Evolutionary conservation across 2,888 invertebrate genomes (phyloP).

Genomic region (Tenthredo scrophulariae): DNA sequence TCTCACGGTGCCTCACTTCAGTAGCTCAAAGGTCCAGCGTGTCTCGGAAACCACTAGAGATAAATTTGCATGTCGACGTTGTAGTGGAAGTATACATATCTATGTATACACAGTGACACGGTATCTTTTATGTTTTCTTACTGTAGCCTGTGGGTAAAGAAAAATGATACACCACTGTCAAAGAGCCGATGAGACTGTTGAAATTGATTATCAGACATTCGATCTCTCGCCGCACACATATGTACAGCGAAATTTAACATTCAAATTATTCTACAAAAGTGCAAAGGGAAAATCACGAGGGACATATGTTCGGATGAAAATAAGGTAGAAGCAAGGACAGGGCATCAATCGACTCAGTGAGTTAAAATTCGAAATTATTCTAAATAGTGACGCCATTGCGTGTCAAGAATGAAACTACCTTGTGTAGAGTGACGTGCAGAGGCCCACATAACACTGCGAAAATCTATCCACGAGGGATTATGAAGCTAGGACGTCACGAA

Average conservation of each 20-base stretch:
- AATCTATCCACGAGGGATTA: background rate
- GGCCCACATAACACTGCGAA: background rate
- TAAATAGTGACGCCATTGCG: background rate
- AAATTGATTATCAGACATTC: background rate
- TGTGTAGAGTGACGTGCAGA: background rate
- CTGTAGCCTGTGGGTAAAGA: background rate
- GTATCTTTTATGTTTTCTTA: background rate
- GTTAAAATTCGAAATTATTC: background rate
- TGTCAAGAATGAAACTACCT: background rate
- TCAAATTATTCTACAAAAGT: background rate
- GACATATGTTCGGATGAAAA: background rate
- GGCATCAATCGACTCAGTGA: background rate
- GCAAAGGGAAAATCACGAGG: background rate
- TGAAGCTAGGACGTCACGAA: background rate
- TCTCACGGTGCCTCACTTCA: background rate
- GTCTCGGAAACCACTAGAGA: constrained; percentile 17
- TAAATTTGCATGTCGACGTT: constrained; percentile 1
- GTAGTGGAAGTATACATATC: background rate
- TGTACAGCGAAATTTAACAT: background rate
- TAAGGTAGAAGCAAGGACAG: background rate
- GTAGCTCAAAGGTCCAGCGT: constrained; percentile 22
- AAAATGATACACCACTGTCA: background rate
- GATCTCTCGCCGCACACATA: background rate
- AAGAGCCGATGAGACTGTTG: constrained; percentile 3
- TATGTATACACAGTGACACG: background rate